These are phyloP conservation scores for Sylvietta virens DNA, from an alignment of 2,113 vertebrate genomes.

Conservation along the genomic window DNA sequence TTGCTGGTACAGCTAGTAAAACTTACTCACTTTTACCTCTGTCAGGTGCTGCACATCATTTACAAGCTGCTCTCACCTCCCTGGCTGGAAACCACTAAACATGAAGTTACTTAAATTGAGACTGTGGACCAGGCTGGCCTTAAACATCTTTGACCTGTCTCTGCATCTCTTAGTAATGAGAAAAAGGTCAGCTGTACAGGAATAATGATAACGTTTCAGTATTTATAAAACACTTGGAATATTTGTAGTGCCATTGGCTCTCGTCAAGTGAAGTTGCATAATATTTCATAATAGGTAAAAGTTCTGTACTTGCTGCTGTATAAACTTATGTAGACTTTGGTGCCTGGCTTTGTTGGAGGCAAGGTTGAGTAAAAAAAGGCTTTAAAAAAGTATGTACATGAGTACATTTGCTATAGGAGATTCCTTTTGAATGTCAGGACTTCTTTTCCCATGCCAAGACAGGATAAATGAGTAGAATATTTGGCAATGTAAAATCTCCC, in stretches of 20 bases:
- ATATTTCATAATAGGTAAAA: neutral
- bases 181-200: neutral
- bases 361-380: neutral
- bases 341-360: neutral
- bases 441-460: slow-evolving; percentile 21
- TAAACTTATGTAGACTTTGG: neutral
- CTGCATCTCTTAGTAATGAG: neutral
- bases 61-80: neutral
- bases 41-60: neutral
- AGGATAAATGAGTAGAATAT: neutral
- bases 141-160: neutral
- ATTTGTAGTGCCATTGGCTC: neutral
- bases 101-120: neutral
- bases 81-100: accelerated
- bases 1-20: neutral
- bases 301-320: neutral
- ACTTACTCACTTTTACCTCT: neutral
- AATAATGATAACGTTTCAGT: neutral
- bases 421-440: slow-evolving; percentile 19
- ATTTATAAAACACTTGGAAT: neutral
- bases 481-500: slow-evolving; percentile 1
- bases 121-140: neutral
- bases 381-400: neutral
- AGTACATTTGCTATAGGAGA: neutral
- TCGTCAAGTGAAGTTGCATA: neutral